These are phyloP conservation scores for Lobophora halterata DNA, from an alignment of 2,888 invertebrate genomes.

Conservation along the genomic window DNA sequence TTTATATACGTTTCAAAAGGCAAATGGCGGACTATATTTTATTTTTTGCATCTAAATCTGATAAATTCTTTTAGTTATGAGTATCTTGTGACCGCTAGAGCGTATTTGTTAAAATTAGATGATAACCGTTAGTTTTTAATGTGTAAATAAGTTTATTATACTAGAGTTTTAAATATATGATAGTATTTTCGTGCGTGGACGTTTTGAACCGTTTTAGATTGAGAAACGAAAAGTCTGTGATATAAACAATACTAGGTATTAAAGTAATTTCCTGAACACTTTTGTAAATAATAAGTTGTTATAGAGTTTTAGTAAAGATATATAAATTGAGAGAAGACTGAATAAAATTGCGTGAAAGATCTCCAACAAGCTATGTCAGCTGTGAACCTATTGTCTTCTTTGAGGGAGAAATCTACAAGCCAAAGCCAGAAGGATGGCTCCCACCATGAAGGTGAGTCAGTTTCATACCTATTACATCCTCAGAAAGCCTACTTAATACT, in stretches of 20 bases:
- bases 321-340: constrained; percentile 78
- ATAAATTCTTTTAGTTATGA: constrained; percentile 81
- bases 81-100: constrained; percentile 78
- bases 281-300: constrained; percentile 79
- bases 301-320: constrained; percentile 74
- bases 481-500: not conserved
- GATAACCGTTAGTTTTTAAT: constrained; percentile 78
- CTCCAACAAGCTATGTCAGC: constrained; percentile 78
- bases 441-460: constrained; percentile 63
- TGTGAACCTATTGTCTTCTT: constrained; percentile 75
- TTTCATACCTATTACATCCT: not conserved
- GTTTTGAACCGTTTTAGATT: constrained; percentile 81
- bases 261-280: constrained; percentile 75
- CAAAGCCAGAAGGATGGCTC: constrained; percentile 68
- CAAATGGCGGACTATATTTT: constrained; percentile 80
- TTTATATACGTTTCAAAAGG: constrained; percentile 75
- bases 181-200: constrained; percentile 80
- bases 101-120: constrained; percentile 78
- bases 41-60: constrained; percentile 81
- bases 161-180: constrained; percentile 77
- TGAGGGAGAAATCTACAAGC: constrained; percentile 74
- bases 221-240: constrained; percentile 83
- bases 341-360: constrained; percentile 66
- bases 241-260: constrained; percentile 81
- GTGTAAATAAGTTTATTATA: constrained; percentile 80